Evolutionary conservation across 2,113 vertebrate genomes (phyloP).

Genomic region (Bos indicus): DNA sequence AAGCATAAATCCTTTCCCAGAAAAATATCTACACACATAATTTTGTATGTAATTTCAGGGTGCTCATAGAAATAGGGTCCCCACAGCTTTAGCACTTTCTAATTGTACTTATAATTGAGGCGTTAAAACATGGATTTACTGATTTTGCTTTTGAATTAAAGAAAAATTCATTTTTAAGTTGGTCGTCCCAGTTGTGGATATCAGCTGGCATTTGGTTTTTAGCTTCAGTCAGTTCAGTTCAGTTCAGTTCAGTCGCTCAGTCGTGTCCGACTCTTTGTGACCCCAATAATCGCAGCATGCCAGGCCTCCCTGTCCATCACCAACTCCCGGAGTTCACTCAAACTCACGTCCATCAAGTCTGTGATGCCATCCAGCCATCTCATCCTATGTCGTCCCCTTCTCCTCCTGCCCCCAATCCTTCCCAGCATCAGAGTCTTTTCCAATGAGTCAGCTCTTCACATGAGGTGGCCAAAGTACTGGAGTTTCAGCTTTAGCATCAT

Average conservation of each 20-base stretch:
- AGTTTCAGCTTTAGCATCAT: no score
- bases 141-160: slow-evolving; percentile 4
- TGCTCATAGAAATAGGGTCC: not conserved
- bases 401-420: no score
- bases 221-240: not conserved
- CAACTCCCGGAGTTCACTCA: no score
- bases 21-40: not conserved
- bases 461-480: no score
- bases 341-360: no score
- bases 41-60: slow-evolving; percentile 3
- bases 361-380: no score
- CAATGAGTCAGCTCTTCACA: no score
- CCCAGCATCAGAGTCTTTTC: no score
- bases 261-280: not conserved
- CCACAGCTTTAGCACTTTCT: not conserved
- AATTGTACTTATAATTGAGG: not conserved
- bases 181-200: not conserved
- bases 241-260: not conserved
- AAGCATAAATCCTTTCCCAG: not conserved
- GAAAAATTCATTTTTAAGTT: not conserved
- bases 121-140: not conserved
- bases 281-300: not conserved
- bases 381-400: no score
- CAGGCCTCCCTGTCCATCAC: not conserved
- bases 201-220: not conserved